Evolutionary conservation across 2,797 vertebrate species (phyloP), one percentile per base, ranked within the genome.

Genomic region (Helicolenus hilgendorfi): DNA sequence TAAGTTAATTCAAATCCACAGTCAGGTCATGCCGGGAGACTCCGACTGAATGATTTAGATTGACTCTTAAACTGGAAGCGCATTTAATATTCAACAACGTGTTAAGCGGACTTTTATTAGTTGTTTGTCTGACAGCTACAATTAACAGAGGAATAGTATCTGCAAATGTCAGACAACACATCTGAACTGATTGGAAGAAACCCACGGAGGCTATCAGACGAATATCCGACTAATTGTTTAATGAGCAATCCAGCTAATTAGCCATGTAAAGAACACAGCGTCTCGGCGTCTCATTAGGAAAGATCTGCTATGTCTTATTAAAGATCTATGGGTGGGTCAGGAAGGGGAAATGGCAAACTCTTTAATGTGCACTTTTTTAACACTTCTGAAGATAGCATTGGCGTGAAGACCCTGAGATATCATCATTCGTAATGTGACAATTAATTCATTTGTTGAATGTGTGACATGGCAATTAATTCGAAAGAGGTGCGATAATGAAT

Each of bases 161-260:
- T 79, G 41, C 55, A 69, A 89, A 87, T 85, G 89, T 84, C 69
- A 68, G 15, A 77, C 56, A 79, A 81, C 81, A 59, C 55, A 82
- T 77, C 29, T 11, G n/a, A 75, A 69, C 69, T 62, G 13, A 84
- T 69, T 26, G 24, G 27, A 58, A 62, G 24, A 84, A 89, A 85
- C 68, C 64, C 84, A 65, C 65, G 45, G 76, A 78, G 78, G 65
- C 74, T 53, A 71, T 73, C 63, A 56, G n/a, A 29, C 63, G 63
- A 49, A 89, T 84, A 88, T 85, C 64, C 68, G 64, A 77, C 69
- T 91, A 84, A 90, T 89, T 86, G 53, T 74, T 92, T 87, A 80
- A 93, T 63, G 60, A 85, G 72, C 60, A 86, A 63, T 62, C 11
- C 8, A 20, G 76, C 69, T 93, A 93, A 91, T 93, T 89, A 88